Conservation (phyloP, 2,113 vertebrate genomes). For the Sinosuthora webbiana region DNA sequence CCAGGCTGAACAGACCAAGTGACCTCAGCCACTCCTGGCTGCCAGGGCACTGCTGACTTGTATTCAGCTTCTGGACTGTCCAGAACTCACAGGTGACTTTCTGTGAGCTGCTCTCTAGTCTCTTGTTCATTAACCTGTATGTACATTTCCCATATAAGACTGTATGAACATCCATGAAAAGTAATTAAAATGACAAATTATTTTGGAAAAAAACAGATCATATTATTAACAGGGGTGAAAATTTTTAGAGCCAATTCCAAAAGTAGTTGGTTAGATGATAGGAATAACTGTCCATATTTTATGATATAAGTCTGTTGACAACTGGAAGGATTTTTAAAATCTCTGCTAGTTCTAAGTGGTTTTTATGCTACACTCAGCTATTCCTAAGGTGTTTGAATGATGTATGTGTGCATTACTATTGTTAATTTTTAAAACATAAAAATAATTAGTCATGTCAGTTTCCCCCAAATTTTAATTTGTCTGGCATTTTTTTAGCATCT, state of each 20-base stretch:
- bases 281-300: neutral
- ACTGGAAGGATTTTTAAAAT: neutral
- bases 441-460: neutral
- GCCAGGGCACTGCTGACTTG: neutral
- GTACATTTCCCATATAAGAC: neutral
- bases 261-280: neutral
- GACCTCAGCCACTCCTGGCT: neutral
- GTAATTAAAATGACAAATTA: neutral
- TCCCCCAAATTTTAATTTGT: neutral
- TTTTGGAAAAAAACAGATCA: neutral
- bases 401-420: neutral
- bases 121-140: rapidly evolving
- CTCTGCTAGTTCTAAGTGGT: neutral
- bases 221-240: neutral
- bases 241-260: neutral
- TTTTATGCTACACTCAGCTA: neutral
- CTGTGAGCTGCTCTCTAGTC: neutral
- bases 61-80: neutral
- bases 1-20: neutral
- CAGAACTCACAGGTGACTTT: neutral
- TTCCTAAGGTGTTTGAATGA: neutral
- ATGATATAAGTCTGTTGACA: neutral
- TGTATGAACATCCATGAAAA: neutral
- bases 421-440: neutral
- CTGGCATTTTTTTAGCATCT: neutral